Evolutionary conservation across 2,797 vertebrate genomes (phyloP).

Genomic region (Siniperca scherzeri): DNA sequence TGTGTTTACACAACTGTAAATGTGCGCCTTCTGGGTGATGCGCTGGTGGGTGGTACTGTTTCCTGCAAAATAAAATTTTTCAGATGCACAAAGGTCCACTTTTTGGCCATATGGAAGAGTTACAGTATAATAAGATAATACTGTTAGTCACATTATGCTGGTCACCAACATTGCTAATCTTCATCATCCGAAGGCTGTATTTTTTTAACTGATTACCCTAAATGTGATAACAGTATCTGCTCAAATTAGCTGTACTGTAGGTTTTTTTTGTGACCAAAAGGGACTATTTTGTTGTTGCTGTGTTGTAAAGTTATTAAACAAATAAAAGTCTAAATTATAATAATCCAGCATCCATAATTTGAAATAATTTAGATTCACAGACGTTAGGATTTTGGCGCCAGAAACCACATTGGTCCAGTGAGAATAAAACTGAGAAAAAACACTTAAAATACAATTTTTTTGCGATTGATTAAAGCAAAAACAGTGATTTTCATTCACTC

Average conservation of each 20-base stretch:
- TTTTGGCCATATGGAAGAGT: not conserved
- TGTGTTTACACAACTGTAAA: conserved; percentile 2
- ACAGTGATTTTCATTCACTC: not conserved
- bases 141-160: not conserved
- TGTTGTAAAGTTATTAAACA: not conserved
- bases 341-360: not conserved
- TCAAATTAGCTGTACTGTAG: not conserved
- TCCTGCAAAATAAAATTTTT: not conserved
- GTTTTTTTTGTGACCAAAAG: not conserved
- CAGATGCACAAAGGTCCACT: not conserved
- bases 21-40: not conserved
- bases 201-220: not conserved
- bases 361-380: not conserved
- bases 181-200: not conserved
- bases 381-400: conserved; percentile 40
- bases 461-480: not conserved
- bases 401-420: not conserved
- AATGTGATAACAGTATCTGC: not conserved
- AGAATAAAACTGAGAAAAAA: not conserved
- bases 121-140: not conserved
- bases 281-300: not conserved
- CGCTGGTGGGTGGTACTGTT: not conserved
- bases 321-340: not conserved
- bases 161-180: not conserved
- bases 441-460: not conserved